Percentiles rank a stretch among this genome's conserved stretches.
These are phyloP conservation scores for Sylvia borin DNA, from an alignment of 2,797 vertebrate species.

Conservation along the genomic window DNA sequence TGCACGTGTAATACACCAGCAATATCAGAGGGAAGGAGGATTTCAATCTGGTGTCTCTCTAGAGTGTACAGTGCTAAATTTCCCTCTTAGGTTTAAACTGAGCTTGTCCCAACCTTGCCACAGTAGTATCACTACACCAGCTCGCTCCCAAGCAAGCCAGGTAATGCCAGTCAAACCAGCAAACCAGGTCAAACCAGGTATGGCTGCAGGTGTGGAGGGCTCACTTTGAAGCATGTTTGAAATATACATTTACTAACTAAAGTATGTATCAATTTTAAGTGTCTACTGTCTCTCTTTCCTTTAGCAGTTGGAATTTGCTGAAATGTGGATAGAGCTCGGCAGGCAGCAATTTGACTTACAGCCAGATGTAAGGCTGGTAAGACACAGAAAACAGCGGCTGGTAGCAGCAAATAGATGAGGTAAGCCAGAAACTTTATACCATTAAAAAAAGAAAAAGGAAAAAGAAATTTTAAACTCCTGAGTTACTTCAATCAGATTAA, in stretches of 20 bases:
- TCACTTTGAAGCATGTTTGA: background rate
- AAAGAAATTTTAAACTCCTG: background rate
- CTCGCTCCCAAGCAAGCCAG: background rate
- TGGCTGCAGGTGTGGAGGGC: background rate
- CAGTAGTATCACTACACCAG: background rate
- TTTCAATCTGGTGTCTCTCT: background rate
- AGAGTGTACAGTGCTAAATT: background rate
- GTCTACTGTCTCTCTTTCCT: background rate
- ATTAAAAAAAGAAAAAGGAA: background rate
- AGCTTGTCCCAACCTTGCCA: rapidly evolving
- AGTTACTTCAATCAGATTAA: slow-evolving; percentile 9
- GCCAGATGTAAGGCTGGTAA: background rate
- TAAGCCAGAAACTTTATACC: background rate
- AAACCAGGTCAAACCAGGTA: background rate
- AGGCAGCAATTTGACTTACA: background rate
- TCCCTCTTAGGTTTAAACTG: background rate
- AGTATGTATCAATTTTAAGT: background rate
- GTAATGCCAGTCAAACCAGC: background rate
- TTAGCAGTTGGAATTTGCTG: background rate
- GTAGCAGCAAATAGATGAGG: background rate
- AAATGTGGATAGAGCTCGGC: background rate
- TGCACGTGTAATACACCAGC: background rate
- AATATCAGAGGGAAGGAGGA: background rate
- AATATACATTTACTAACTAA: background rate
- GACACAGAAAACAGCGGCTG: background rate